Conservation (phyloP, 2,797 vertebrate species). For the Acanthiza pusilla region DNA sequence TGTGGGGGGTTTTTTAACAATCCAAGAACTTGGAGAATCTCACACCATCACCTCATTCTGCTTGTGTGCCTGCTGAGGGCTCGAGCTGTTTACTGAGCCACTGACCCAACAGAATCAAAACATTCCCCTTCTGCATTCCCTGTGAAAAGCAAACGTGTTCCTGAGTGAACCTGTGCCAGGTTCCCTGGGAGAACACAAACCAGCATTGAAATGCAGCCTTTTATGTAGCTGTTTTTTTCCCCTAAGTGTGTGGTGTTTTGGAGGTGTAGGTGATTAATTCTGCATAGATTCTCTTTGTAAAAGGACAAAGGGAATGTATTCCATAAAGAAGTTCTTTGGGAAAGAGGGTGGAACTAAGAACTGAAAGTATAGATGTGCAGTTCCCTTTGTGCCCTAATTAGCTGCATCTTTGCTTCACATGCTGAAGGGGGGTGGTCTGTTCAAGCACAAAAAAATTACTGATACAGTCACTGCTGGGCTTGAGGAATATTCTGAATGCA, state of each 20-base stretch:
- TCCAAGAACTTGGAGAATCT: background rate
- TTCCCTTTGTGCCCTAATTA: background rate
- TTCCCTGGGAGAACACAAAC: background rate
- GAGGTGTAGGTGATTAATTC: background rate
- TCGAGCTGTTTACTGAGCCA: background rate
- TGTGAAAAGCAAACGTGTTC: background rate
- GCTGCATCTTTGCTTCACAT: background rate
- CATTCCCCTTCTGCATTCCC: background rate
- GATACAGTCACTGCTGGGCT: background rate
- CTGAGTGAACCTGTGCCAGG: background rate
- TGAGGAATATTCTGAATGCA: background rate
- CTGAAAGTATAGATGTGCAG: background rate
- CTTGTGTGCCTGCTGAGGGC: background rate
- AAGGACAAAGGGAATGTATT: background rate
- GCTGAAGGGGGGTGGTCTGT: background rate
- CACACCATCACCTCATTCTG: background rate
- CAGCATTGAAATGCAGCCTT: background rate
- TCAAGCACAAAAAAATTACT: background rate
- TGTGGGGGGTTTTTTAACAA: background rate
- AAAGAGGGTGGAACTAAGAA: background rate
- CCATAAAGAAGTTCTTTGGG: background rate
- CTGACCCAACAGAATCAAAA: background rate
- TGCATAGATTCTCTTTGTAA: background rate
- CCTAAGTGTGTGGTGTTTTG: background rate
- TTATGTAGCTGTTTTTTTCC: background rate